These are phyloP conservation scores for Drosophila sturtevanti DNA, from an alignment of 1,140 invertebrate genomes.

Conservation along the genomic window DNA sequence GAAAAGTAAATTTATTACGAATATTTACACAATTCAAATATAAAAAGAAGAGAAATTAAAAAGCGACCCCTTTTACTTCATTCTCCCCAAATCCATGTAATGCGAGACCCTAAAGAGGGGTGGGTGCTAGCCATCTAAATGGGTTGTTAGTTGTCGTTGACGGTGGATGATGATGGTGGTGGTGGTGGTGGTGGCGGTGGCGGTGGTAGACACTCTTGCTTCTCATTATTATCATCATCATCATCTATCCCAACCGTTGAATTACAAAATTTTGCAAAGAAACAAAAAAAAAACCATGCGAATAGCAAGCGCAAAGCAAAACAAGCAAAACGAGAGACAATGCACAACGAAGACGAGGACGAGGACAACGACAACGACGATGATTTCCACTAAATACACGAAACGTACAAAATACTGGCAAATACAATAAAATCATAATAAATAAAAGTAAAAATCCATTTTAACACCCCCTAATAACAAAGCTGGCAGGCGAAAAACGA, in stretches of 20 bases:
- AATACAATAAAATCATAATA: conserved; percentile 82
- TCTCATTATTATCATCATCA: conserved; percentile 32
- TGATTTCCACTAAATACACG: conserved; percentile 39
- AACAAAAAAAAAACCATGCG: conserved; percentile 58
- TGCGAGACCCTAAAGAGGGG: conserved; percentile 40
- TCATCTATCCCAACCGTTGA: conserved; percentile 45
- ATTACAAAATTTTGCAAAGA: conserved; percentile 74
- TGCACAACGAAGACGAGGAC: conserved; percentile 22
- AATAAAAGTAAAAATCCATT: conserved; percentile 81
- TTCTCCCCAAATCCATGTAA: conserved; percentile 24
- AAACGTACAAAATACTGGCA: conserved; percentile 64
- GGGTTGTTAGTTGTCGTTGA: not conserved
- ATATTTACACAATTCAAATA: conserved; percentile 70
- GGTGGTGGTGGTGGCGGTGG: conserved; percentile 17
- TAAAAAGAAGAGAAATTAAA: conserved; percentile 45
- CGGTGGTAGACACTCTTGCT: conserved; percentile 16
- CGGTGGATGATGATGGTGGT: conserved; percentile 2
- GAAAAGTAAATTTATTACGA: conserved; percentile 60
- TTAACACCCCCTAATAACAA: conserved; percentile 80
- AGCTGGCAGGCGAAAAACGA: conserved; percentile 1
- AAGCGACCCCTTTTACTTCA: conserved; percentile 24
- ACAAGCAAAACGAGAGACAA: conserved; percentile 63
- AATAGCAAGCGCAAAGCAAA: conserved; percentile 67
- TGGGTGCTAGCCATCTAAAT: conserved; percentile 24
- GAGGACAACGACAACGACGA: conserved; percentile 18